phyloP scores from a whole-genome alignment of 2,888 invertebrate species.

The Drosophila falleni region DNA sequence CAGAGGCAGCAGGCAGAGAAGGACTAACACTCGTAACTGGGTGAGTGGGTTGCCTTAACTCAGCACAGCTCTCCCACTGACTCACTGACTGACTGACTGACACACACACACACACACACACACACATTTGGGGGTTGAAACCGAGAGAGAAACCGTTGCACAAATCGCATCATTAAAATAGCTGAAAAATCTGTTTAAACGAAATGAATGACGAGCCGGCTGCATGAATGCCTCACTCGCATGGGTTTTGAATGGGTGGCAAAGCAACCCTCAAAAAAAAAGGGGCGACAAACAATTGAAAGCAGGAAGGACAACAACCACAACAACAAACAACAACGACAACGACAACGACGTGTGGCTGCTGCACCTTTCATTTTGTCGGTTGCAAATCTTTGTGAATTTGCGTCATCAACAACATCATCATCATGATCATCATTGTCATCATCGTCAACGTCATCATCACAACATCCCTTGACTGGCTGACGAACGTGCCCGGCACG shows the following conservation, averaged over 20 bases:
- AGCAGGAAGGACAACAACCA: conserved; percentile 12
- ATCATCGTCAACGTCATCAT: conserved; percentile 25
- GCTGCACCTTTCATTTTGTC: conserved; percentile 48
- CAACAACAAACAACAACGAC: conserved; percentile 7
- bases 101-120: conserved; percentile 22
- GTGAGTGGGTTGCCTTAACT: conserved; percentile 74
- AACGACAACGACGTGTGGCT: neutral
- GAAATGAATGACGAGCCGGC: conserved; percentile 63
- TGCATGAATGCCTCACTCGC: conserved; percentile 34
- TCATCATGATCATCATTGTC: conserved; percentile 65
- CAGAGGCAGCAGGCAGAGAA: conserved; percentile 24
- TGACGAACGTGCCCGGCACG: conserved; percentile 78
- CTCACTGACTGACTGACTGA: conserved; percentile 75
- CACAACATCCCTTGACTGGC: conserved; percentile 51
- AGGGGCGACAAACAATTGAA: conserved; percentile 23
- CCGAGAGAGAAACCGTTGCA: conserved; percentile 41
- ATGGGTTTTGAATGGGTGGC: conserved; percentile 13
- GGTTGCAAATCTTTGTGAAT: conserved; percentile 72
- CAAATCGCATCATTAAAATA: conserved; percentile 79
- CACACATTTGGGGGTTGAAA: conserved; percentile 53
- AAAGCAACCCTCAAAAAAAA: conserved; percentile 39
- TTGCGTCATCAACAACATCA: conserved; percentile 73
- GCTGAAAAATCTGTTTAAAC: conserved; percentile 72
- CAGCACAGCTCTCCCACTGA: conserved; percentile 67
- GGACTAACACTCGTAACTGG: conserved; percentile 73